A percentile compares a stretch with the other conserved stretches of the same genome.
These are phyloP conservation scores for Drosophila paucipuncta DNA, from an alignment of 2,888 invertebrate species.

Conservation along the genomic window DNA sequence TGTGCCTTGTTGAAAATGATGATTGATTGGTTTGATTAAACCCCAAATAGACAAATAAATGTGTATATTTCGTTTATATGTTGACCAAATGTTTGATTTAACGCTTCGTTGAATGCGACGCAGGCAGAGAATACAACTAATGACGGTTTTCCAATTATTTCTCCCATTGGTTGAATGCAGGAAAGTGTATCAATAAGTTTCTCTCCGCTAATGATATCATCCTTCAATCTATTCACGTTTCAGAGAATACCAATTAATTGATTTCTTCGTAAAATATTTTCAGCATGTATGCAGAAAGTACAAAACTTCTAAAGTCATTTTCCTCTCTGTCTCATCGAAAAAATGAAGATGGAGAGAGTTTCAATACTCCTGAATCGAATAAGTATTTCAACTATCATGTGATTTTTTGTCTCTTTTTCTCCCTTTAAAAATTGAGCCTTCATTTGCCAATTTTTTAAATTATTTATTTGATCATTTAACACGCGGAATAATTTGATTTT, in stretches of 20 bases:
- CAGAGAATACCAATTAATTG: background rate
- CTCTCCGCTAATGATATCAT: background rate
- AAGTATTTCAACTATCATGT: background rate
- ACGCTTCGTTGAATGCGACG: slow-evolving; percentile 53
- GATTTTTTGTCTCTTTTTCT: background rate
- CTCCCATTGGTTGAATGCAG: background rate
- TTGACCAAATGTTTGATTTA: slow-evolving; percentile 65
- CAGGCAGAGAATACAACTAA: slow-evolving; percentile 25
- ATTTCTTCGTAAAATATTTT: background rate
- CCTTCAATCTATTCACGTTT: background rate
- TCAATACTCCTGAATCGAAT: background rate
- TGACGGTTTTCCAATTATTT: background rate
- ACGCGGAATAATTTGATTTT: slow-evolving; percentile 30
- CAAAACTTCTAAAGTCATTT: too few species aligned
- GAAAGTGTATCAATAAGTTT: background rate
- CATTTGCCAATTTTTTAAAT: background rate
- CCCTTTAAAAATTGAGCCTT: background rate
- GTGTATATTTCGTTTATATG: background rate
- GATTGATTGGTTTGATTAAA: slow-evolving; percentile 76
- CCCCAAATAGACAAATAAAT: slow-evolving; percentile 14
- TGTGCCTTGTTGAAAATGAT: slow-evolving; percentile 61
- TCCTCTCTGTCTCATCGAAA: too few species aligned
- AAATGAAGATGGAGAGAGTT: too few species aligned
- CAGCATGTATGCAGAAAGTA: background rate
- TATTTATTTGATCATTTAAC: slow-evolving; percentile 4